phyloP scores from a whole-genome alignment of 2,797 vertebrate genomes.

The Tapirus indicus region DNA sequence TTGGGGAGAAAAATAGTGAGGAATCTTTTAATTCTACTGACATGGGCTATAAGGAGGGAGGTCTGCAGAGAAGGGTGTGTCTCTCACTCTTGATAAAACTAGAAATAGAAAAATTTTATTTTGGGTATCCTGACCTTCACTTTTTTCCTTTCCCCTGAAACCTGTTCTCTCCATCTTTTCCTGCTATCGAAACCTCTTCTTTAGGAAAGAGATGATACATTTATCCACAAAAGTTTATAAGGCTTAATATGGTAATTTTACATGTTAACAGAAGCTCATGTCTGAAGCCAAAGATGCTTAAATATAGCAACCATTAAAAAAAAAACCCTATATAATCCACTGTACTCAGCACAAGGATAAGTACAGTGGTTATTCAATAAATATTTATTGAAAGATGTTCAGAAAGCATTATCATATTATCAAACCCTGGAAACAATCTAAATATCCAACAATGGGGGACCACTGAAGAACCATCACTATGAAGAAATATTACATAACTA shows the following conservation, averaged over 20 bases:
- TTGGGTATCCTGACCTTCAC: not conserved
- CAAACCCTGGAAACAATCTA: constrained; percentile 31
- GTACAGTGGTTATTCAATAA: not conserved
- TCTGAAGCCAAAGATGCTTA: constrained; percentile 40
- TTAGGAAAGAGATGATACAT: not conserved
- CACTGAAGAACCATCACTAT: not conserved
- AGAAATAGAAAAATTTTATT: constrained; percentile 43
- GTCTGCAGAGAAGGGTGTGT: constrained; percentile 29
- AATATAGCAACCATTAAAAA: not conserved
- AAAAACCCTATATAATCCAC: not conserved
- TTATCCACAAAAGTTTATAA: not conserved
- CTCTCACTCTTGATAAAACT: constrained; percentile 64
- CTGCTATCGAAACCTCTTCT: not conserved
- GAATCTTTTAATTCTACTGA: constrained; percentile 67
- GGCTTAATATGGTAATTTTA: not conserved
- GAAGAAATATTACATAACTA: constrained; percentile 9
- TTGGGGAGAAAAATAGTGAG: constrained; percentile 65
- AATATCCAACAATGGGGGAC: not conserved
- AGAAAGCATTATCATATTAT: constrained; percentile 30
- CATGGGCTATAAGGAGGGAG: constrained; percentile 35
- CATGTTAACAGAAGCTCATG: not conserved
- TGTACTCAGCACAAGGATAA: not conserved
- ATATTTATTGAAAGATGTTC: constrained; percentile 35
- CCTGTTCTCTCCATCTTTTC: not conserved
- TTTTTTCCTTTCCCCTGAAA: not conserved